A percentile compares a stretch with the other conserved stretches of the same genome.
Evolutionary conservation across 1,140 invertebrate species (phyloP).

Genomic region (Caerostris extrusa): DNA sequence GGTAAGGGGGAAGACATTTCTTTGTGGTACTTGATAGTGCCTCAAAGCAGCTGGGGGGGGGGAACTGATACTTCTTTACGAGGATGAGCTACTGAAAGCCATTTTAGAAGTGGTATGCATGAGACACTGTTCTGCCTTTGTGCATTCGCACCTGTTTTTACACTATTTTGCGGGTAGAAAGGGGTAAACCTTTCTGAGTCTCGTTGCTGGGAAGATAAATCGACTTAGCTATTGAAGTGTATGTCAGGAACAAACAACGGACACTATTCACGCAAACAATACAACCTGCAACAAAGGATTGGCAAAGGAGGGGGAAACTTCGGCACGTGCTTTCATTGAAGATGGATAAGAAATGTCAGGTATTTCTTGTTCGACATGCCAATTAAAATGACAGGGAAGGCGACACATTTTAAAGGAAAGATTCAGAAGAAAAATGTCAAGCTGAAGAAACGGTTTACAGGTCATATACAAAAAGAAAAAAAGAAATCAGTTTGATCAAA

Average conservation of each 20-base stretch:
- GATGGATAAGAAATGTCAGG: not conserved
- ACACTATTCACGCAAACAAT: not conserved
- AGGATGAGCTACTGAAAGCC: not conserved
- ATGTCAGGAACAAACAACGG: not conserved
- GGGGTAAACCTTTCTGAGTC: not conserved
- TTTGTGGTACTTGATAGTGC: not conserved
- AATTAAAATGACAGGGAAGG: not conserved
- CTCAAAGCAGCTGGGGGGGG: not conserved
- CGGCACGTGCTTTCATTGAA: not conserved
- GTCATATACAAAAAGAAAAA: no score
- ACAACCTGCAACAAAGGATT: no score
- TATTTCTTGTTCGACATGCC: no score
- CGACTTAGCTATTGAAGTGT: not conserved
- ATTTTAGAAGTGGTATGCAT: no score
- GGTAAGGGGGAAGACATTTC: not conserved
- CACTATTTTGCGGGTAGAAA: not conserved
- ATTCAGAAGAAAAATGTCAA: not conserved
- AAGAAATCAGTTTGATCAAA: no score
- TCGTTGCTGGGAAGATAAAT: not conserved
- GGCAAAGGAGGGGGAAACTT: not conserved
- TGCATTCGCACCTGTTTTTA: not conserved
- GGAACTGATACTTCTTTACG: no score
- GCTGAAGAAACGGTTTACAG: no score
- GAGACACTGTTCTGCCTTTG: no score
- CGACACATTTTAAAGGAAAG: not conserved